Percentiles rank a stretch among this genome's conserved stretches.
phyloP scores from a whole-genome alignment of 2,113 vertebrate species.

The Sinosuthora webbiana region DNA sequence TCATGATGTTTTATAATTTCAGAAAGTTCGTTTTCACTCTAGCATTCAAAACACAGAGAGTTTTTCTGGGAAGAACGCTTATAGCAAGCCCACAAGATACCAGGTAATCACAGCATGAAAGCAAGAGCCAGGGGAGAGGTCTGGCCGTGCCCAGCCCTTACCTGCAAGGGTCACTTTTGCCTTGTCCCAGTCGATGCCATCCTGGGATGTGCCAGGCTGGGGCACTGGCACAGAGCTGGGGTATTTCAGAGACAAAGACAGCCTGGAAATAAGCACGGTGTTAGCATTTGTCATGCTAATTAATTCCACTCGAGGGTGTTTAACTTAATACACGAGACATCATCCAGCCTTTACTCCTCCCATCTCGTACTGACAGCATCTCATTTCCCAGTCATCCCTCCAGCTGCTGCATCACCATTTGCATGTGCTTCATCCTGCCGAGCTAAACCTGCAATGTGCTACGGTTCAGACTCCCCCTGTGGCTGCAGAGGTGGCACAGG shows the following conservation, averaged over 20 bases:
- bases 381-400: neutral
- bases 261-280: neutral
- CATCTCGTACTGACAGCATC: neutral
- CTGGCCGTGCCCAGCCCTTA: neutral
- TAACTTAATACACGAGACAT: neutral
- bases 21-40: conserved; percentile 86
- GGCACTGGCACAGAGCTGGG: neutral
- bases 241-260: neutral
- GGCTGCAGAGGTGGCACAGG: neutral
- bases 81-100: conserved; percentile 91
- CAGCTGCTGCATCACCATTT: neutral
- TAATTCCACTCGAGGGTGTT: neutral
- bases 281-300: neutral
- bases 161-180: neutral
- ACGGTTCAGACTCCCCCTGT: neutral
- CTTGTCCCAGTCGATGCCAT: neutral
- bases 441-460: conserved; percentile 17
- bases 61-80: conserved; percentile 82
- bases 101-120: conserved; percentile 76
- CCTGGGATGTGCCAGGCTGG: neutral
- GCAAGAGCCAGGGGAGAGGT: neutral
- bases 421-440: neutral
- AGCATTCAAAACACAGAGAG: conserved; percentile 80
- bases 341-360: neutral
- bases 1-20: conserved; percentile 42